Percentiles rank a stretch among this genome's conserved stretches.
phyloP scores from a whole-genome alignment of 2,888 invertebrate species.

The Sarcophaga subvicina region DNA sequence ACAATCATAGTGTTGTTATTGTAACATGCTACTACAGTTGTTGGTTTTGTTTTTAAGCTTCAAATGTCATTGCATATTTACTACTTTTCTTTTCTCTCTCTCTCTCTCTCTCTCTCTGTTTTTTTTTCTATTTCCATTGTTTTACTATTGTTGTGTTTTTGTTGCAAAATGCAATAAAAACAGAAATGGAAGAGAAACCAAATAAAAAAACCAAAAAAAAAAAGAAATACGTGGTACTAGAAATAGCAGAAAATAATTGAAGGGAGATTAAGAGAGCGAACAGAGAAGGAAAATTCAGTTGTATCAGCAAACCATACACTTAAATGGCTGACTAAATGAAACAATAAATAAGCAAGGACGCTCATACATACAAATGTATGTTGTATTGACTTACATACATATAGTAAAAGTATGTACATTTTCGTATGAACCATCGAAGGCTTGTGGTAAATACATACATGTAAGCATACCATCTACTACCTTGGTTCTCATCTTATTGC shows the following conservation, averaged over 20 bases:
- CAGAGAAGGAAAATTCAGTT: no score
- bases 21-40: not conserved
- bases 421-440: not conserved
- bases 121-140: not conserved
- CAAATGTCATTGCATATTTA: conserved; percentile 64
- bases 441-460: not conserved
- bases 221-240: not conserved
- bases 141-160: conserved; percentile 7
- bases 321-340: not conserved
- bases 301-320: no score
- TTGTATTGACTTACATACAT: not conserved
- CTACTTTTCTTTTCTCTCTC: not conserved
- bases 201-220: not conserved
- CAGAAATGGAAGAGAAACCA: not conserved
- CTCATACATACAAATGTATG: not conserved
- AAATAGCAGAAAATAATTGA: not conserved
- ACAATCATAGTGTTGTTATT: conserved; percentile 33
- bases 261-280: no score
- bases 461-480: not conserved
- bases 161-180: conserved; percentile 12
- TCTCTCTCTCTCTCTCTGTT: no score
- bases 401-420: not conserved
- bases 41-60: conserved; percentile 52
- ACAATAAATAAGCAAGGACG: not conserved
- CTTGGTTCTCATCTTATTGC: not conserved